These are phyloP conservation scores for Cinara cedri DNA, from an alignment of 2,888 invertebrate species.

Conservation along the genomic window DNA sequence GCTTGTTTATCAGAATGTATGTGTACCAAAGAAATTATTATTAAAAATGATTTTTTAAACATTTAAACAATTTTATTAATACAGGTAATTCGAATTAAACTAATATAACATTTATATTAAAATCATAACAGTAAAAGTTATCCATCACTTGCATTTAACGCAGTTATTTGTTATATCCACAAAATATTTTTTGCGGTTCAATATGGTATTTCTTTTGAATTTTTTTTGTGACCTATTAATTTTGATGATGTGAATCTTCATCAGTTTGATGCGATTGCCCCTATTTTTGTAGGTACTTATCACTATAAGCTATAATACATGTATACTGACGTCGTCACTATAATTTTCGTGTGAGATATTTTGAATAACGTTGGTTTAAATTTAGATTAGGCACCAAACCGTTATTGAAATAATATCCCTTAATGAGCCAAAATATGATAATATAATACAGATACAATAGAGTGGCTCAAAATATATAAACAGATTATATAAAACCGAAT, in stretches of 20 bases:
- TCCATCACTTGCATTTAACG: not conserved
- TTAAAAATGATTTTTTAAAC: not conserved
- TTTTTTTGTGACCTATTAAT: constrained; percentile 15
- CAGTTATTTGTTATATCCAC: not conserved
- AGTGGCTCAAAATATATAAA: constrained; percentile 10
- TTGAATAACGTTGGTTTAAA: constrained; percentile 19
- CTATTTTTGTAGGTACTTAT: not conserved
- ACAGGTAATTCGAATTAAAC: not conserved
- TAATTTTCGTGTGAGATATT: constrained; percentile 32
- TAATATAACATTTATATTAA: not conserved
- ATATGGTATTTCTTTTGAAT: constrained; percentile 13
- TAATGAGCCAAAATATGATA: constrained; percentile 37
- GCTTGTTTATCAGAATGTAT: not conserved
- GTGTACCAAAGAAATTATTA: not conserved
- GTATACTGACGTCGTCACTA: constrained; percentile 23
- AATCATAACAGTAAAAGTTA: not conserved
- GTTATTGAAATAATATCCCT: constrained; percentile 44
- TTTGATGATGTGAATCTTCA: constrained; percentile 12
- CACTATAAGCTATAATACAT: not conserved
- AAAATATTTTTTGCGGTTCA: not conserved
- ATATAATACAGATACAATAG: constrained; percentile 12
- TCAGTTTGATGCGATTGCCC: not conserved
- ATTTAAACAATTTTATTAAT: not conserved
- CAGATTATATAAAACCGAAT: not conserved
- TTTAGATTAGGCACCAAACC: constrained; percentile 7